These are phyloP conservation scores for Tetragonisca angustula DNA, from an alignment of 2,888 invertebrate species.

Conservation along the genomic window DNA sequence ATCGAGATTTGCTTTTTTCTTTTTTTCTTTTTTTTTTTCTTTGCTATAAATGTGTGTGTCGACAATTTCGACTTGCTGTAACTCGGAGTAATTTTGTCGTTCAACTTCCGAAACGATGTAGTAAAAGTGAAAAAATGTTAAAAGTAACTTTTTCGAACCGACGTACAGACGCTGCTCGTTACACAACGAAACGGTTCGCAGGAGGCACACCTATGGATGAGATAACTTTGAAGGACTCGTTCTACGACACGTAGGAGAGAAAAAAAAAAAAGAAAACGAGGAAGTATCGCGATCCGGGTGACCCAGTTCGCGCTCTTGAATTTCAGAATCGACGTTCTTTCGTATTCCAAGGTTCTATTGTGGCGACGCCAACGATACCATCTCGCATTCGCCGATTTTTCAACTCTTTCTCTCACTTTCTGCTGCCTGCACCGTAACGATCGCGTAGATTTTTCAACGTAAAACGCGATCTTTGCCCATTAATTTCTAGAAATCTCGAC, in stretches of 20 bases:
- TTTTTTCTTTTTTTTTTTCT: too few species aligned
- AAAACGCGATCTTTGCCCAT: not conserved
- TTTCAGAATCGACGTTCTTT: conserved; percentile 68
- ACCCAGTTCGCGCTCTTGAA: conserved; percentile 68
- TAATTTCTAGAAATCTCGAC: not conserved
- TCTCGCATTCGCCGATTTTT: conserved; percentile 15
- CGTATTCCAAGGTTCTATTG: conserved; percentile 46
- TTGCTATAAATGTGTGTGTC: too few species aligned
- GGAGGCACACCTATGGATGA: conserved; percentile 42
- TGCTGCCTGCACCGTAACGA: not conserved
- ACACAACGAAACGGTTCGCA: conserved; percentile 45
- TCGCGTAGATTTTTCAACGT: not conserved
- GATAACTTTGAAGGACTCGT: conserved; percentile 58
- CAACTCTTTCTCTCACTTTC: not conserved
- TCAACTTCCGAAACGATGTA: not conserved
- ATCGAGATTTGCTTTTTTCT: too few species aligned
- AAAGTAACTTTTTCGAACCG: conserved; percentile 31
- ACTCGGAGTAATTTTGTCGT: conserved; percentile 2
- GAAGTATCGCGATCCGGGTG: conserved; percentile 62
- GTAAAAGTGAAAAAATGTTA: conserved; percentile 14
- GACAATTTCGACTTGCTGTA: not conserved
- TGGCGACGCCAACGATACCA: conserved; percentile 41
- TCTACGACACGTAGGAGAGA: conserved; percentile 4
- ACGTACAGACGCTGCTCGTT: conserved; percentile 28
- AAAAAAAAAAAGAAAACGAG: conserved; percentile 26